phyloP scores from a whole-genome alignment of 2,797 vertebrate species.

The Characodon lateralis region DNA sequence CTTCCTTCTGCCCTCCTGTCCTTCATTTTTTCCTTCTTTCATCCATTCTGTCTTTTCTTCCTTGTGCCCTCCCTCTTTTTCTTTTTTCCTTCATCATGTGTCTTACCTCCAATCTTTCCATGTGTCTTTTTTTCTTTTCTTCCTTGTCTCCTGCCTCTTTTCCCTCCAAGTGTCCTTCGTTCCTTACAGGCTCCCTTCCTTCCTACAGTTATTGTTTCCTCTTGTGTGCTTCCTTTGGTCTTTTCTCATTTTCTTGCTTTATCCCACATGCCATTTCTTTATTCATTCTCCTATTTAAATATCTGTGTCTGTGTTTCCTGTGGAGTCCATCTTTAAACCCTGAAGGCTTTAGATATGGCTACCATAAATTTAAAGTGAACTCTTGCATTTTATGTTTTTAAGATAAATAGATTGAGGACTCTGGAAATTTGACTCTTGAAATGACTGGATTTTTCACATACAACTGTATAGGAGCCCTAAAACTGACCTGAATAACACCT shows the following conservation, averaged over 20 bases:
- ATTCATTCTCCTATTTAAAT: background rate
- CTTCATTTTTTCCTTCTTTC: too few species aligned
- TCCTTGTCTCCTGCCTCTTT: background rate
- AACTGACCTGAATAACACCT: conserved; percentile 62
- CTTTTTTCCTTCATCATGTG: too few species aligned
- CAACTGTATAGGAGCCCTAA: conserved; percentile 9
- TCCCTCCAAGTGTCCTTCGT: background rate
- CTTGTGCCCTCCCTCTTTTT: background rate
- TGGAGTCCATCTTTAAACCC: background rate
- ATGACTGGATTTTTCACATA: background rate
- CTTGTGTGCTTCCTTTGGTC: background rate
- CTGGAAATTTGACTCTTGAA: background rate
- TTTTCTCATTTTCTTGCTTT: background rate
- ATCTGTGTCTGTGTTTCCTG: background rate
- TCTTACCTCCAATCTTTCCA: background rate
- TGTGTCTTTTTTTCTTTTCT: background rate
- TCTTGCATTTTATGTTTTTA: background rate
- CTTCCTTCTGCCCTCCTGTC: background rate
- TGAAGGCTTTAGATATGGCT: background rate
- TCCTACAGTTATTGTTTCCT: background rate
- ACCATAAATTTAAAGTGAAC: background rate
- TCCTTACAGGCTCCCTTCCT: background rate
- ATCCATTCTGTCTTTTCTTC: background rate
- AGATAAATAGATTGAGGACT: background rate
- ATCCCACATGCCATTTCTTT: background rate